Evolutionary conservation across 1,140 invertebrate species (phyloP), one percentile per base, ranked within the genome.

Genomic region (Sipha flava): DNA sequence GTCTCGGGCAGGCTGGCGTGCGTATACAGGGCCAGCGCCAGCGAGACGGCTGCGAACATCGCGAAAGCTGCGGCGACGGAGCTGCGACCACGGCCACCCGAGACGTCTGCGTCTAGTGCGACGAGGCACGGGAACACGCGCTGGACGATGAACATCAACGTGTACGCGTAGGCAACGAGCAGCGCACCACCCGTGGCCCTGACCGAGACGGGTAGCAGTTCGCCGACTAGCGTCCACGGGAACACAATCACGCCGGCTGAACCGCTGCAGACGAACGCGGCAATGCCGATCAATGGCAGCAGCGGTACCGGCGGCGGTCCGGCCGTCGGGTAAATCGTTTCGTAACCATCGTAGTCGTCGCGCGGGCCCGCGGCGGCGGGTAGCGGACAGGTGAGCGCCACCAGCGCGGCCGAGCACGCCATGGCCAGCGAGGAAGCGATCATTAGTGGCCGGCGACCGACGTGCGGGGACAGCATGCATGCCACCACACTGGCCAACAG

Each of bases 1-100:
- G 92, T 94, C 86, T 94, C 93, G 1, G 92, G 92, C 31, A 94
- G 84, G 79, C 89, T 89, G 45, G 90, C 85, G 73, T 87, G 89
- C 29, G 91, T 85, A 82, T 91, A 89, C 14, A 87, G 81, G 21
- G 88, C 85, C 9, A 89, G 88, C 5, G 89, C 10, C 7, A 89
- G 82, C 43, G 90, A 91, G 9, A 89, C 85, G 5, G 86, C 84
- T 31, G 88, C 87, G 83, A 91, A 91, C 72, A 90, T 85, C 82
- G 88, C 89, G 85, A 93, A 93, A 4, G 89, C 83, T 6, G 85
- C 86, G 37, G 87, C 85, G 12, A 88, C 83, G 1, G 88, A 88
- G 18, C 23, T 70, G 90, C 85, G 82, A 89, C 83, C 7, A 85
- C 86, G 31, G 87, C 84, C 10, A 87, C 83, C 2, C 37, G 37